phyloP scores from a whole-genome alignment of 1,140 invertebrate species.

The Drosophila tropicalis region DNA sequence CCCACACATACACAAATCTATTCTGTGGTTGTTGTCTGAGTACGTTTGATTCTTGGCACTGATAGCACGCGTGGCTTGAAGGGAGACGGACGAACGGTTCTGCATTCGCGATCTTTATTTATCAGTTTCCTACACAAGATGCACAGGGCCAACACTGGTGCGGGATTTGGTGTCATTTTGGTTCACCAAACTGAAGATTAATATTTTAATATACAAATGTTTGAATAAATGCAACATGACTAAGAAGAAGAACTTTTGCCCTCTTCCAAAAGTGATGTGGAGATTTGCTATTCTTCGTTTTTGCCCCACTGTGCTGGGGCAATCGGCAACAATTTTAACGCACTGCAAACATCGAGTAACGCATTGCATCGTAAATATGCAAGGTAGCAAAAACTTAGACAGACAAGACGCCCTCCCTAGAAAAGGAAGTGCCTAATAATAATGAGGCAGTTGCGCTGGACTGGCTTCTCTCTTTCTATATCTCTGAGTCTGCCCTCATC shows the following conservation, averaged over 20 bases:
- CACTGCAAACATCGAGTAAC: conserved; percentile 64
- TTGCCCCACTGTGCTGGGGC: conserved; percentile 44
- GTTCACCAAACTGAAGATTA: background rate
- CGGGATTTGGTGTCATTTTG: background rate
- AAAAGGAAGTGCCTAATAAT: conserved; percentile 76
- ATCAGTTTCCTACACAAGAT: conserved; percentile 72
- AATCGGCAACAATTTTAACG: conserved; percentile 53
- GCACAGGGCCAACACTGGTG: conserved; percentile 47
- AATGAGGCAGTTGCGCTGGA: conserved; percentile 55
- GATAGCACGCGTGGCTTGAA: conserved; percentile 49
- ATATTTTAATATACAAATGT: too few species aligned
- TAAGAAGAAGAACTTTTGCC: background rate
- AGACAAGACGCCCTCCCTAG: conserved; percentile 69
- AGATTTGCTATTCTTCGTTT: background rate
- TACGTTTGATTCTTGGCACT: conserved; percentile 70
- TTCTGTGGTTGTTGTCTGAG: conserved; percentile 21
- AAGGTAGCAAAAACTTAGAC: conserved; percentile 78
- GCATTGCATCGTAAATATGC: conserved; percentile 77
- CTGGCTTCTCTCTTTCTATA: conserved; percentile 5
- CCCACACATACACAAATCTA: background rate
- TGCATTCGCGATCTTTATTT: conserved; percentile 73
- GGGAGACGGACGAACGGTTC: conserved; percentile 42
- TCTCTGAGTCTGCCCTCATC: background rate
- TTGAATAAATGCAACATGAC: background rate
- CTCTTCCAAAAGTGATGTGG: too few species aligned